phyloP scores from a whole-genome alignment of 2,797 vertebrate genomes.

The Menidia menidia region DNA sequence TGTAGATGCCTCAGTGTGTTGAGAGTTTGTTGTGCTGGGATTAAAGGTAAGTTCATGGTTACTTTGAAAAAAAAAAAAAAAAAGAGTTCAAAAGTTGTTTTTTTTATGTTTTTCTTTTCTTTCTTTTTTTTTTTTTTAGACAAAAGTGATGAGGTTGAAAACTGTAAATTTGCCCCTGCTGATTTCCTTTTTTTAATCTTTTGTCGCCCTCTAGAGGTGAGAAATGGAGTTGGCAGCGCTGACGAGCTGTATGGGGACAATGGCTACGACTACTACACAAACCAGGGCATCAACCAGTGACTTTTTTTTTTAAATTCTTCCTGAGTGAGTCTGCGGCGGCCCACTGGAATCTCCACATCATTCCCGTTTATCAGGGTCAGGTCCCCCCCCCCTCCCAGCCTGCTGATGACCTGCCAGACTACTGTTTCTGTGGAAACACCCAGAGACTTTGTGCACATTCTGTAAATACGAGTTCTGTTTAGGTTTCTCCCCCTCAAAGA shows the following conservation, averaged over 20 bases:
- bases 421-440: constrained; percentile 33
- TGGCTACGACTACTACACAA: constrained; percentile 85
- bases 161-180: neutral
- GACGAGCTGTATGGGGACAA: constrained; percentile 91
- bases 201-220: constrained; percentile 87
- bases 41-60: constrained; percentile 64
- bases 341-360: constrained; percentile 4
- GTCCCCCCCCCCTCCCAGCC: constrained; percentile 29
- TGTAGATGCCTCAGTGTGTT: constrained; percentile 48
- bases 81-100: no score
- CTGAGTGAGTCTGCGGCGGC: constrained; percentile 33
- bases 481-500: constrained; percentile 29
- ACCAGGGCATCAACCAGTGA: constrained; percentile 77
- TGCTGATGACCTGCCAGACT: constrained; percentile 31
- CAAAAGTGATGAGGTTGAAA: neutral
- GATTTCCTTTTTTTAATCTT: constrained; percentile 2
- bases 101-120: neutral
- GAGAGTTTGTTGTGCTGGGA: constrained; percentile 49
- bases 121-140: no score
- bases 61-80: no score
- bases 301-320: neutral
- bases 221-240: constrained; percentile 84
- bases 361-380: constrained; percentile 11
- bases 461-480: constrained; percentile 53
- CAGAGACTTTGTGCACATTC: constrained; percentile 46